Evolutionary conservation across 2,113 vertebrate genomes (phyloP), one percentile per base, ranked within the genome.

Genomic region (Argyrosomus japonicus): DNA sequence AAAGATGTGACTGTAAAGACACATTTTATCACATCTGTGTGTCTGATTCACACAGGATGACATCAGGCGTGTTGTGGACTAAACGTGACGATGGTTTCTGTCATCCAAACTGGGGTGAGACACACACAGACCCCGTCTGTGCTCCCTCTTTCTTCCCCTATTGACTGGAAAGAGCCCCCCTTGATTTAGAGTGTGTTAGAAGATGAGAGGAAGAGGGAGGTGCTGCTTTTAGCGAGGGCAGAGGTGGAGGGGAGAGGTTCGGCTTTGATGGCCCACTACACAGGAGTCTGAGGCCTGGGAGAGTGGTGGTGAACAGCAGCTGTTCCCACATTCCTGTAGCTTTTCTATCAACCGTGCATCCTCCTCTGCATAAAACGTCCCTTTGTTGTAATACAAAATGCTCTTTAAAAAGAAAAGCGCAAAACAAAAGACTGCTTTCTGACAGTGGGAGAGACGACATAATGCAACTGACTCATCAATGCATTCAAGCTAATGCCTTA

Each of bases 211-310:
- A 75, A 71, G 68, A 79, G 80, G 75, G 76, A 68, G 82, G 75
- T 19, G 77, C 79, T 32, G 57, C 83, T 79, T 77, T 89, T 85
- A 88, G 43, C 27, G 19, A 89, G 91, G 91, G 68, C 90, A 91
- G 83, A 86, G 90, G 83, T 88, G 79, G 68, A 82, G 89, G 87
- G 83, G 54, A 86, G 83, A 85, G 88, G 88, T 85, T 90, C 3
- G 2, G 57, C 92, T 94, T 93, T 93, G 92, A 93, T 88, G 90
- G 81, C 72, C 47, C 61, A 64, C 86, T 83, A 75, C 87, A 84
- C 54, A 84, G 77, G 45, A 67, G 75, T 54, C 71, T 53, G 56
- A 77, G 50, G 43, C 58, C 84, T 71, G 81, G 70, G 75, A 88
- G 84, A 85, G 75, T 5, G 40, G 13, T 43, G 72, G 65, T 13